Conservation (phyloP, 2,113 vertebrate species). For the Limnothrissa miodon region DNA sequence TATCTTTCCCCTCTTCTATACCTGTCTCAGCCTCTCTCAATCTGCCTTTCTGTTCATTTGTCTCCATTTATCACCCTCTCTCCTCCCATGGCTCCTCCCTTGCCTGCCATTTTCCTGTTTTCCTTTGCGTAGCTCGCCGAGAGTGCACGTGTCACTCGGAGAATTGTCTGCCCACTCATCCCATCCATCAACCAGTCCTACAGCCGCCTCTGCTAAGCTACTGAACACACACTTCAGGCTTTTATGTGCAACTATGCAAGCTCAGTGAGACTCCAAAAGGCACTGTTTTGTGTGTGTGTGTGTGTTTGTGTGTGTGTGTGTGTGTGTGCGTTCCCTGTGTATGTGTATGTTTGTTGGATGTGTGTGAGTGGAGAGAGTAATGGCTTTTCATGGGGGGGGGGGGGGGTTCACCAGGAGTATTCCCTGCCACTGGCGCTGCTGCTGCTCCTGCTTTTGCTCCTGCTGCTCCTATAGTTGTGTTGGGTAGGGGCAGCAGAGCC, state of each 20-base stretch:
- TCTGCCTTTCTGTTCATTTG: constrained; percentile 7
- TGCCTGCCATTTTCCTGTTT: constrained; percentile 9
- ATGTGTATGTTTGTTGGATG: constrained; percentile 16
- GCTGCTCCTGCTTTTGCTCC: neutral
- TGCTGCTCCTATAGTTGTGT: neutral
- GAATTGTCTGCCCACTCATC: neutral
- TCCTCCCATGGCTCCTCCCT: neutral
- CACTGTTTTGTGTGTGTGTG: constrained; percentile 22
- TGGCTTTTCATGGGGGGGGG: neutral
- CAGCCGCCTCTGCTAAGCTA: constrained; percentile 1
- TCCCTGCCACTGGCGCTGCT: neutral
- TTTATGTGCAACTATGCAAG: neutral
- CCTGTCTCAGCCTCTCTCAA: constrained; percentile 3
- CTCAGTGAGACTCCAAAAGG: neutral
- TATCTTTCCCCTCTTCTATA: neutral
- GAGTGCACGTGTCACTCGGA: neutral
- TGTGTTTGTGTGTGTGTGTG: constrained; percentile 25
- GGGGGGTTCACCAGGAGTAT: neutral
- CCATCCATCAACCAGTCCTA: neutral
- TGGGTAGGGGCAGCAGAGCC: neutral
- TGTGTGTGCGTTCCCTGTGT: neutral
- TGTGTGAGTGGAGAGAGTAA: neutral
- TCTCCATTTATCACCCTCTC: constrained; percentile 12
- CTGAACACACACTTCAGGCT: neutral
- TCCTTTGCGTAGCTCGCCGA: neutral